Base-by-base conservation (phyloP, 2,797 vertebrate genomes). In the Malurus splendens region DNA sequence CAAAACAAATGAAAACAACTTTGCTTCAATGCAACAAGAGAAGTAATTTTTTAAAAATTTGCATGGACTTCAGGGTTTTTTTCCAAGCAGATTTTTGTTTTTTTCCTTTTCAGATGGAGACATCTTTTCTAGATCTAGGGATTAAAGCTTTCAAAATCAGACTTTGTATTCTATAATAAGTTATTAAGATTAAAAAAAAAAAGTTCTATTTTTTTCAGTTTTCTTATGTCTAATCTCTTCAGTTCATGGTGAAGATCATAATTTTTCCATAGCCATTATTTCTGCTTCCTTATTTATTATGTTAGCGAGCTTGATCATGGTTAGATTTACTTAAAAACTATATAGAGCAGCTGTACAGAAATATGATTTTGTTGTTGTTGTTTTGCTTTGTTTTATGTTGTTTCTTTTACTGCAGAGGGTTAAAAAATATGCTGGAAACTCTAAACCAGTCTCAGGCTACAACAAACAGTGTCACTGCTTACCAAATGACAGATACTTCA, bases 361-460 rank as follows among this genome's bases (percentile, higher is more conserved):
- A 72, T 24, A 4, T n/a, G 9, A 0, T 18, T 55, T 73, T 33
- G 10, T 36, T 36, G 36, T 19, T 17, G 50, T 61, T 83, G 12
- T 52, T 88, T 61, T 48, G 16, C 11, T 27, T 55, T 79, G 45
- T 41, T 80, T 64, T 47, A 8, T 30, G 62, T 45, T 77, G 16
- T 44, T 88, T 56, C 38, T 55, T 50, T 82, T 72, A 59, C 30
- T 68, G 24, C 2, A 85, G 61, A 78, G 7, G 20, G 28, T 48
- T 94, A 72, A 22, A 87, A 85, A 92, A 72, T 25, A 41, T n/a
- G 5, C n/a, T 68, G 54, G 65, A 65, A 94, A 82, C 27, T 54
- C 60, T 75, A 90, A 87, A 86, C 44, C 33, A 10, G n/a, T 61
- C 47, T 57, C 24, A 68, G 23, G 51, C 39, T 89, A 61, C 57